phyloP scores from a whole-genome alignment of 2,797 vertebrate genomes.

The Craterocephalus amniculus region DNA sequence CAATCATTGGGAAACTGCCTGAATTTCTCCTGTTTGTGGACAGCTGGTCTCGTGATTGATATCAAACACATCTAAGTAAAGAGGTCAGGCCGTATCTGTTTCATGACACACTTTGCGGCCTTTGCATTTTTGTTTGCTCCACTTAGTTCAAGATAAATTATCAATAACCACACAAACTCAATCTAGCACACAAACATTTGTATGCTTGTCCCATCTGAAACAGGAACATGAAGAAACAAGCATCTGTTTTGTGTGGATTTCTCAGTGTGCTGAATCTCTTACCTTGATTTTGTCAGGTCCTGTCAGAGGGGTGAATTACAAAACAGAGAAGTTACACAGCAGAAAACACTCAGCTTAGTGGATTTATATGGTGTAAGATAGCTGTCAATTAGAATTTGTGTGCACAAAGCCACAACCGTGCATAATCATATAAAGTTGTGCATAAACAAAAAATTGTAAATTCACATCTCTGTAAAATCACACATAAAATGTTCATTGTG shows the following conservation, averaged over 20 bases:
- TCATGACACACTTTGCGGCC: neutral
- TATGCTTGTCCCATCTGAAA: neutral
- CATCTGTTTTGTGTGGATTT: slow-evolving; percentile 15
- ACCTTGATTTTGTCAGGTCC: slow-evolving; percentile 84
- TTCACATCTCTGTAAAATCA: no score
- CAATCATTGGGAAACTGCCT: no score
- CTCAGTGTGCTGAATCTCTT: slow-evolving; percentile 58
- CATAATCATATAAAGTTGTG: no score
- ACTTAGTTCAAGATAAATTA: neutral
- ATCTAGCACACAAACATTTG: neutral
- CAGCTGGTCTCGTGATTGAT: neutral
- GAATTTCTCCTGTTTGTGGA: neutral
- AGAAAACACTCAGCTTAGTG: slow-evolving; percentile 17
- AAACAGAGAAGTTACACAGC: slow-evolving; percentile 62
- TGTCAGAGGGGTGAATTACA: slow-evolving; percentile 71
- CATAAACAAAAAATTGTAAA: no score
- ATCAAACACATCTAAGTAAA: neutral
- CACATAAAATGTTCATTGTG: no score
- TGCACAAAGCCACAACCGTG: no score
- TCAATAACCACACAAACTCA: neutral
- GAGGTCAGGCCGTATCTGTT: neutral
- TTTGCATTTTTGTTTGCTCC: neutral
- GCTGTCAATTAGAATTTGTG: no score
- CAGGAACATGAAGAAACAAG: neutral
- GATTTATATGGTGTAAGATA: no score